A percentile compares a stretch with the other conserved stretches of the same genome.
Evolutionary conservation across 2,888 invertebrate genomes (phyloP).

Genomic region (Andrena flavipes): DNA sequence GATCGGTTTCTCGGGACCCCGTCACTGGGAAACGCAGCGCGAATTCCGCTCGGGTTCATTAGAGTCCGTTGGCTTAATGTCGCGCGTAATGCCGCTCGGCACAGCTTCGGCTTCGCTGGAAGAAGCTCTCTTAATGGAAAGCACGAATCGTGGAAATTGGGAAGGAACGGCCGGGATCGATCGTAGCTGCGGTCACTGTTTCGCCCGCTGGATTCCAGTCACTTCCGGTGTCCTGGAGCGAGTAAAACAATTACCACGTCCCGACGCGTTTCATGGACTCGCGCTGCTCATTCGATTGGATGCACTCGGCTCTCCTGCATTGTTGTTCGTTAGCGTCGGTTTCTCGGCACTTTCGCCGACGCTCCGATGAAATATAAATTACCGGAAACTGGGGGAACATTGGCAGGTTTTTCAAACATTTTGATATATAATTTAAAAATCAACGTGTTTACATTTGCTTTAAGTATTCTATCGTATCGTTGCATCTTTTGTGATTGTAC

Average conservation of each 20-base stretch:
- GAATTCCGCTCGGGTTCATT: constrained; percentile 29
- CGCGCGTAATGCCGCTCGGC: constrained; percentile 5
- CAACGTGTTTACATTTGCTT: no score
- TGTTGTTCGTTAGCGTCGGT: constrained; percentile 4
- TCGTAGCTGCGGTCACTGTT: constrained; percentile 1
- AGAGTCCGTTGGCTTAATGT: constrained; percentile 15
- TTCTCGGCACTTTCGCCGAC: not conserved
- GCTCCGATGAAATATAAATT: no score
- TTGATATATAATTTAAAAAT: no score
- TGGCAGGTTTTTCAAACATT: no score
- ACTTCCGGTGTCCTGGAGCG: not conserved
- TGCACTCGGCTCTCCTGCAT: not conserved
- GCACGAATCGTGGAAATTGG: constrained; percentile 26
- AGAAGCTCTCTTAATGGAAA: constrained; percentile 20
- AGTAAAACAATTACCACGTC: constrained; percentile 27
- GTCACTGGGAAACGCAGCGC: not conserved
- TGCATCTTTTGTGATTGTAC: no score
- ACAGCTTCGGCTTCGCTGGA: not conserved
- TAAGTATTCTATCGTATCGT: no score
- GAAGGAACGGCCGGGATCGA: constrained; percentile 10
- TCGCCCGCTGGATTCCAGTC: not conserved
- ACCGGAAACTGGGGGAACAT: no score
- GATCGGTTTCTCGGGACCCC: not conserved
- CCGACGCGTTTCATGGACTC: constrained; percentile 6
- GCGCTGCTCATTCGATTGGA: not conserved